phyloP scores from a whole-genome alignment of 2,888 invertebrate species.

The Tachina fera region DNA sequence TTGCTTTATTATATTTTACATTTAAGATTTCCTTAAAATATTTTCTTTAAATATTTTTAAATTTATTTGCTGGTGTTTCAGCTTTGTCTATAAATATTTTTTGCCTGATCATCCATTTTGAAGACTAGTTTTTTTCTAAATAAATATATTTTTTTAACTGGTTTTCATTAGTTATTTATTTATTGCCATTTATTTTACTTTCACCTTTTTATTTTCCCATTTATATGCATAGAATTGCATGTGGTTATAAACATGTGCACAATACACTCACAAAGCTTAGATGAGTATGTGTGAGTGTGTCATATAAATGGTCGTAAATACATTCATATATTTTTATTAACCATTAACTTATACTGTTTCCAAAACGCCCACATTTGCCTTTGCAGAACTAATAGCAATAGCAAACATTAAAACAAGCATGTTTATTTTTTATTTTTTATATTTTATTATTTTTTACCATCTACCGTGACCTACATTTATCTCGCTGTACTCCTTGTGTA shows the following conservation, averaged over 20 bases:
- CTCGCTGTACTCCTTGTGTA: conserved; percentile 17
- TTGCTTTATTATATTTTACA: no score
- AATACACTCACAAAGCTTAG: conserved; percentile 12
- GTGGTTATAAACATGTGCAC: not conserved
- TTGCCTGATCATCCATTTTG: not conserved
- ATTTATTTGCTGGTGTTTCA: no score
- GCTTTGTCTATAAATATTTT: not conserved
- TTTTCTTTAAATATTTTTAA: not conserved
- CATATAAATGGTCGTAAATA: conserved; percentile 42
- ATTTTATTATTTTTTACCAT: conserved; percentile 41
- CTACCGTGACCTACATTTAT: conserved; percentile 77
- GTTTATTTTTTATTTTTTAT: conserved; percentile 40
- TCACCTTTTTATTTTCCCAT: conserved; percentile 61
- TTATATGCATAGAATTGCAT: conserved; percentile 28
- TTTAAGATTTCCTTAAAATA: no score
- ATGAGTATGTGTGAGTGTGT: no score
- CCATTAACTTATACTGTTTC: conserved; percentile 52
- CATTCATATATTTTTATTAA: conserved; percentile 61
- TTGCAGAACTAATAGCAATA: conserved; percentile 59
- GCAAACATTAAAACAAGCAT: conserved; percentile 56
- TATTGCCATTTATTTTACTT: conserved; percentile 53
- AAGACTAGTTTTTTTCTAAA: not conserved
- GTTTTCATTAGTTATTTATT: conserved; percentile 44
- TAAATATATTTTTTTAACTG: not conserved
- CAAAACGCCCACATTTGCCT: conserved; percentile 51